Base-by-base conservation (phyloP, 2,113 vertebrate genomes). In the Scophthalmus maximus region DNA sequence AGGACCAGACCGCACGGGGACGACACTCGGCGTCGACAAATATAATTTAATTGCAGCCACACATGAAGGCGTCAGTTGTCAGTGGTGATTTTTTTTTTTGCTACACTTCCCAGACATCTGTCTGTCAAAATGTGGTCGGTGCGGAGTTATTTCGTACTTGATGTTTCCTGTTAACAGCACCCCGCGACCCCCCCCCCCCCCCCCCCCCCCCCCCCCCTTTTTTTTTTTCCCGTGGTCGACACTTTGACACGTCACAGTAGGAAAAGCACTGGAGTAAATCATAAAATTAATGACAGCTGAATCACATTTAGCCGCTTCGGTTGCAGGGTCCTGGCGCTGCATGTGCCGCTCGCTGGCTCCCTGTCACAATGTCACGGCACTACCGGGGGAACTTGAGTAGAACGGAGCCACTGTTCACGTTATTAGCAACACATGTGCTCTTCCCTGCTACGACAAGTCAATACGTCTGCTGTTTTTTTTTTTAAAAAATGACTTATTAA, bases 261-360 rank as follows among this genome's bases (percentile, higher is more conserved):
- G 27, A 47, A 22, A 46, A 44, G 36, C 38, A 61, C 14, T 3
- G 38, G 59, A 30, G 38, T n/a, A 44, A 27, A 27, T 29, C 17
- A 10, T 44, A 46, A 61, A 61, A 30, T 60, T 42, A 60, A 12
- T 26, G 57, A 60, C 25, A 26, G 57, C 57, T 60, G 57, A 60
- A 60, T 30, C 49, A 47, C 42, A 49, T 46, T 29, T 30, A 46
- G 40, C 40, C 27, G 40, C 40, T 9, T 20, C 59, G 5, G 60
- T 23, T 30, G 3, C 38, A 12, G 38, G 11, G 40, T 14, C 36
- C 58, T 14, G 58, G 7, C 23, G 1, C 5, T 30, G 40, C 26
- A 8, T 17, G 38, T 15, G 1, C 11, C 5, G 10, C 12, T 7
- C 17, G 30, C 12, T 3, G 55, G n/a, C n/a, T n/a, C n/a, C n/a